Base-by-base conservation (phyloP, 1,140 invertebrate species). In the Hirudo medicinalis region DNA sequence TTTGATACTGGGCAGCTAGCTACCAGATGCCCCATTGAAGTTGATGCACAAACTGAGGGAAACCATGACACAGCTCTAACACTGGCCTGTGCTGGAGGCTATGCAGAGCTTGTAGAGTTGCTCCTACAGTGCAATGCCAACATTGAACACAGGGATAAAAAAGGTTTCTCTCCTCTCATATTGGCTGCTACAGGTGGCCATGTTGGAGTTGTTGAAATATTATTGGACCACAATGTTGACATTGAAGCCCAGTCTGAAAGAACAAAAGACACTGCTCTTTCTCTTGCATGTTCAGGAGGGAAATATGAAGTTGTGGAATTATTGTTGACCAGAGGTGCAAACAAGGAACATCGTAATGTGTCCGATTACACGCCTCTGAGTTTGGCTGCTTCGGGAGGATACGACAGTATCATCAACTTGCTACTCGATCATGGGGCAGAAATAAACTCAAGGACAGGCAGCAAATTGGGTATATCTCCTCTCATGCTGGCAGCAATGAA, bases 401-500 rank as follows among this genome's bases (percentile, higher is more conserved):
- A 97, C 83, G 93, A 98, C 60, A 97, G 97, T 80, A 98, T 99
- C 76, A 98, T 99, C 75, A 91, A 96, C 78, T 85, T 99, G 60
- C 91, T 97, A 60, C 84, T 99, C 20, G 88, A 87, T 78, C 91
- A 90, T 80, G 91, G 91, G 43, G 96, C 96, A 60, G 97, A 99
- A 84, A 99, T 99, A 73, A 99, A 99, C 84, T 98, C 95, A 8
- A 75, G 83, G 71, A 81, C 78, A 8, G 77, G 77, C 63, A 78
- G 75, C 29, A 79, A 80, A 68, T 84, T 98, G 54, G 95, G 95
- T 67, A 99, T 99, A 76, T 98, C 95, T 0, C 97, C 97, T 4
- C 84, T 99, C 27, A 99, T 99, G 97, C 82, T 99, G 76, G 95
- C 97, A 27, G 94, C 97, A 11, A 99, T 99, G 96, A 99, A 99